These are phyloP conservation scores for Lomographa bimaculata DNA, from an alignment of 2,888 invertebrate species.

Conservation along the genomic window DNA sequence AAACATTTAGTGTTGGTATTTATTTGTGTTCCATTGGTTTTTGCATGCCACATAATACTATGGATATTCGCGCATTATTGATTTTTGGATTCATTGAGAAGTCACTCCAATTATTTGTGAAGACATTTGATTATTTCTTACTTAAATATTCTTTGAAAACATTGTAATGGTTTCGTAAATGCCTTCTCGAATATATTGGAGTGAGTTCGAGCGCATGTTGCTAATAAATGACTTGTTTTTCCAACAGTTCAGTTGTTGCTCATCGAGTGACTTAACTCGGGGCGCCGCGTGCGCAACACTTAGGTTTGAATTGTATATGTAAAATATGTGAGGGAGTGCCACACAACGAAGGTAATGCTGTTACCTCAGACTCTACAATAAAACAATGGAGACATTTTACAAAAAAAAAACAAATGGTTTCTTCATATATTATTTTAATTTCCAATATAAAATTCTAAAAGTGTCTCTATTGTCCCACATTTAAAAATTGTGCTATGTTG, in stretches of 20 bases:
- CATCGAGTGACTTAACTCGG: conserved; percentile 82
- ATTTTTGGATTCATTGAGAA: conserved; percentile 70
- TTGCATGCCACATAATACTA: conserved; percentile 81
- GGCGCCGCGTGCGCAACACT: conserved; percentile 82
- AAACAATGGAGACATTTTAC: conserved; percentile 60
- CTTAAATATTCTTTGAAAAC: neutral
- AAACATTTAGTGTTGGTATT: conserved; percentile 36
- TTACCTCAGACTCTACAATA: conserved; percentile 74
- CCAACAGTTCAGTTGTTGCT: conserved; percentile 82
- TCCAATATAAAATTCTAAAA: conserved; percentile 25
- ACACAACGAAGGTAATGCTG: conserved; percentile 77
- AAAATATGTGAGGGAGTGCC: conserved; percentile 80
- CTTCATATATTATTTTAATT: neutral
- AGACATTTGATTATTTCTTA: conserved; percentile 47
- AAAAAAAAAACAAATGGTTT: neutral
- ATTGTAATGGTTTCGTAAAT: conserved; percentile 24
- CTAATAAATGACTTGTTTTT: conserved; percentile 84
- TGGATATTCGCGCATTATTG: conserved; percentile 66
- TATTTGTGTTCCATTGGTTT: conserved; percentile 46
- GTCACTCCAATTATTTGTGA: conserved; percentile 70
- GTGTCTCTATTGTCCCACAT: conserved; percentile 58
- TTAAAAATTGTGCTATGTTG: conserved; percentile 56
- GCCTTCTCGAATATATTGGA: conserved; percentile 70
- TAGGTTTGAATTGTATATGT: conserved; percentile 83
- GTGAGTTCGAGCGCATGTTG: conserved; percentile 80